These are phyloP conservation scores for Ochlodes sylvanus DNA, from an alignment of 2,888 invertebrate species.

Conservation along the genomic window DNA sequence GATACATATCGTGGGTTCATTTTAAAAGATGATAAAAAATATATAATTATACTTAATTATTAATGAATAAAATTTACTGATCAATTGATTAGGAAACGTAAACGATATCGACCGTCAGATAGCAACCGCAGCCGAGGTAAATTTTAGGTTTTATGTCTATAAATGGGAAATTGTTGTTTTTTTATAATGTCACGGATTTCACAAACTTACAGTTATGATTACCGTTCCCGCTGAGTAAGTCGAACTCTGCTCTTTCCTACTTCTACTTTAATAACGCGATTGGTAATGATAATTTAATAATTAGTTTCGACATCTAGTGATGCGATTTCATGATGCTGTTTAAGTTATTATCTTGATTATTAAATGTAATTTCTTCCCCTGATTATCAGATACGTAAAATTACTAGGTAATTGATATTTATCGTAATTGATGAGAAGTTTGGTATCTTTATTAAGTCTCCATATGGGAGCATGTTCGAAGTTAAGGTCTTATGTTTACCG, in stretches of 20 bases:
- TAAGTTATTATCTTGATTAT: too few species aligned
- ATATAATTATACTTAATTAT: too few species aligned
- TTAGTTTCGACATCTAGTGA: neutral
- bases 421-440: constrained; percentile 10
- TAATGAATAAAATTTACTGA: too few species aligned
- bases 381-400: constrained; percentile 11
- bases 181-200: neutral
- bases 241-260: neutral
- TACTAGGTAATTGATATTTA: constrained; percentile 6
- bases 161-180: neutral
- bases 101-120: too few species aligned
- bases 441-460: constrained; percentile 23
- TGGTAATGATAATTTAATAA: neutral
- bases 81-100: too few species aligned
- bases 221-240: neutral
- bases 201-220: neutral
- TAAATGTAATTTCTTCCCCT: too few species aligned
- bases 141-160: too few species aligned
- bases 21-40: too few species aligned
- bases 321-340: neutral
- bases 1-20: too few species aligned
- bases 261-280: neutral
- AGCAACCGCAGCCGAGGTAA: too few species aligned
- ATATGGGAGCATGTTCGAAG: constrained; percentile 33
- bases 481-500: constrained; percentile 38